phyloP scores from a whole-genome alignment of 30 jellyfish, hydroid and myxozoan genomes.

The Sanderia malayensis region DNA sequence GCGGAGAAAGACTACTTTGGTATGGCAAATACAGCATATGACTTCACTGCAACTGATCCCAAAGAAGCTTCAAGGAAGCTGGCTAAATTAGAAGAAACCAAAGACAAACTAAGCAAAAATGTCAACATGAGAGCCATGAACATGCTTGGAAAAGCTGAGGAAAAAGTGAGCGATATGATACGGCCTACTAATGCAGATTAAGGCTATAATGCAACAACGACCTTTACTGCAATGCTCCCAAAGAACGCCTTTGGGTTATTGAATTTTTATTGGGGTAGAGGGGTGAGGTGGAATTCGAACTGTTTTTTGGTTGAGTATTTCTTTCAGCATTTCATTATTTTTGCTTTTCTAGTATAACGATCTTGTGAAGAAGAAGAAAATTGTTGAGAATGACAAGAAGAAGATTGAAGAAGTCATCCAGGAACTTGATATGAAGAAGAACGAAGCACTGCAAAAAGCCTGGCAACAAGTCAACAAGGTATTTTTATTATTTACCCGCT shows the following conservation, averaged over 20 bases:
- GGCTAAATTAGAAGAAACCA: slow-evolving; percentile 66
- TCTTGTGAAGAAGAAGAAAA: slow-evolving; percentile 85
- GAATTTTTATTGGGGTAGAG: too few species aligned
- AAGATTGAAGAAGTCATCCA: slow-evolving; percentile 88
- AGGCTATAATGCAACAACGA: not conserved
- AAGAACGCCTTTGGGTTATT: too few species aligned
- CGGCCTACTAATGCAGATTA: not conserved
- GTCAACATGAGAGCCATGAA: slow-evolving; percentile 99
- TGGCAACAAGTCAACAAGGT: slow-evolving; percentile 98
- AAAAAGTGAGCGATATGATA: slow-evolving; percentile 45
- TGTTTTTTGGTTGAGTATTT: too few species aligned
- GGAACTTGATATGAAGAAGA: slow-evolving; percentile 91
- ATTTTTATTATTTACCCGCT: not conserved
- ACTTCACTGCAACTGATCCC: slow-evolving; percentile 83
- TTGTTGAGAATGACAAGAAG: slow-evolving; percentile 81
- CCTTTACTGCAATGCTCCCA: too few species aligned
- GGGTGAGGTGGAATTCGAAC: too few species aligned
- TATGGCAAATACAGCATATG: slow-evolving; percentile 85
- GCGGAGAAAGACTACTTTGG: slow-evolving; percentile 86
- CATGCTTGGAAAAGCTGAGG: slow-evolving; percentile 98
- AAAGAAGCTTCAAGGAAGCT: slow-evolving; percentile 79
- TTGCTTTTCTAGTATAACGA: slow-evolving; percentile 97
- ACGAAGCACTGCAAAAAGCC: slow-evolving; percentile 82
- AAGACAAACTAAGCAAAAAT: slow-evolving; percentile 80
- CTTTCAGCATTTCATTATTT: too few species aligned